Base-by-base conservation (phyloP, 2,113 vertebrate species). In the Aspidoscelis tigris region DNA sequence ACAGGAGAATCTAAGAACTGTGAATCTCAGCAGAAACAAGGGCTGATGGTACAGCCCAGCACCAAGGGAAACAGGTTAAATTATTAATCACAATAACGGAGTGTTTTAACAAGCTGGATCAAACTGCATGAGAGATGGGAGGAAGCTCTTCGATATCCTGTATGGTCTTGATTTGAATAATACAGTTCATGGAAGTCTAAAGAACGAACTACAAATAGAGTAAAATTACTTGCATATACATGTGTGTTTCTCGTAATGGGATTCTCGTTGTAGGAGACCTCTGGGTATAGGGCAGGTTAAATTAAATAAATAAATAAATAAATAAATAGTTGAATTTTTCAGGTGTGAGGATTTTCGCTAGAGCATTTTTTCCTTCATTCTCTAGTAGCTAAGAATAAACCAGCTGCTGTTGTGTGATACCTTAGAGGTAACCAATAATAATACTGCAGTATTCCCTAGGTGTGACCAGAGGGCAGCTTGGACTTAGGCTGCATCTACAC, bases 61-160 rank as follows among this genome's bases (percentile, higher is more conserved):
- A 83, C 71, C 43, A 0, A 88, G 89, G 89, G 92, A n/a, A 92
- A 64, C 89, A 84, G 87, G 85, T 84, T 95, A 93, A 95, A 94
- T 95, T 94, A 95, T 95, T 94, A 91, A 95, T 94, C 92, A 92
- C 91, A 93, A 91, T 89, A 93, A 92, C 53, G 2, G 89, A 93
- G 78, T 87, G 91, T 92, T 92, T 92, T 94, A 94, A 94, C 90
- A 88, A 93, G 89, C 71, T 81, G 86, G 92, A 94, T 94, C 93
- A 95, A 94, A 93, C 93, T 0, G 88, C 88, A 93, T 93, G 91
- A 88, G 92, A 95, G 87, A 94, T 94, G 89, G 86, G 69, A 80
- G 86, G 78, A n/a, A 39, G 33, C n/a, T 84, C 82, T 79, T 81
- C 1, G 1, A 78, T 66, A 65, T 39, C 81, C 88, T 89, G 90